phyloP scores from a whole-genome alignment of 2,888 invertebrate species.

The Agapostemon virescens region DNA sequence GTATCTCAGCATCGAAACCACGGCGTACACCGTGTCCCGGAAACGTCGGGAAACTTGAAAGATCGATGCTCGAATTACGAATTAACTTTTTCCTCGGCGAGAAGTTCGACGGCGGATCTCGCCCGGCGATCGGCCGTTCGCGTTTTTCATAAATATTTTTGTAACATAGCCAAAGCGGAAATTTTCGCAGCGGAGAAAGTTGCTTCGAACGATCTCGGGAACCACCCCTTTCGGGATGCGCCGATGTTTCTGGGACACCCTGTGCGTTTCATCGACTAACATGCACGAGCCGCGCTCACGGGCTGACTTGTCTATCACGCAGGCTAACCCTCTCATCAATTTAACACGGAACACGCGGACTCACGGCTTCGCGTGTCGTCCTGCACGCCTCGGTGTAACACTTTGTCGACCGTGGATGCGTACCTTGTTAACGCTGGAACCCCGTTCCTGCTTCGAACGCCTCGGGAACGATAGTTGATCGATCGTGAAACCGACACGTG shows the following conservation, averaged over 20 bases:
- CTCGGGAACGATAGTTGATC: not conserved
- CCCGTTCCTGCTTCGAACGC: not conserved
- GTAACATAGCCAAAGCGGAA: too few relatives aligned
- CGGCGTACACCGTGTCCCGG: too few relatives aligned
- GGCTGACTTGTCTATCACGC: slow-evolving; percentile 1
- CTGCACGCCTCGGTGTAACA: slow-evolving; percentile 38
- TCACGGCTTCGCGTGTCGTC: slow-evolving; percentile 39
- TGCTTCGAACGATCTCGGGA: too few relatives aligned
- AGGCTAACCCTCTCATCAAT: slow-evolving; percentile 5
- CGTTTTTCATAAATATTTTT: too few relatives aligned
- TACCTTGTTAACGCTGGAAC: not conserved
- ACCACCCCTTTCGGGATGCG: too few relatives aligned
- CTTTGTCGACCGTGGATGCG: slow-evolving; percentile 29
- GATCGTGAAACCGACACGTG: not conserved
- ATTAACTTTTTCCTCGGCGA: too few relatives aligned
- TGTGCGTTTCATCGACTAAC: slow-evolving; percentile 16
- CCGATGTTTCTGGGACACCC: too few relatives aligned
- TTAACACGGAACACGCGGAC: slow-evolving; percentile 9
- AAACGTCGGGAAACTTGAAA: too few relatives aligned
- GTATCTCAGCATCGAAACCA: slow-evolving; percentile 48
- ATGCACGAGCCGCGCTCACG: slow-evolving; percentile 27
- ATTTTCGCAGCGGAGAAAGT: too few relatives aligned
- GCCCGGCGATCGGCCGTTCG: too few relatives aligned
- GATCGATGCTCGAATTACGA: too few relatives aligned
- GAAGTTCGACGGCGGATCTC: too few relatives aligned